A percentile compares a stretch with the other conserved stretches of the same genome.
Conservation (phyloP, 2,888 invertebrate genomes). For the Andrena flavipes region DNA sequence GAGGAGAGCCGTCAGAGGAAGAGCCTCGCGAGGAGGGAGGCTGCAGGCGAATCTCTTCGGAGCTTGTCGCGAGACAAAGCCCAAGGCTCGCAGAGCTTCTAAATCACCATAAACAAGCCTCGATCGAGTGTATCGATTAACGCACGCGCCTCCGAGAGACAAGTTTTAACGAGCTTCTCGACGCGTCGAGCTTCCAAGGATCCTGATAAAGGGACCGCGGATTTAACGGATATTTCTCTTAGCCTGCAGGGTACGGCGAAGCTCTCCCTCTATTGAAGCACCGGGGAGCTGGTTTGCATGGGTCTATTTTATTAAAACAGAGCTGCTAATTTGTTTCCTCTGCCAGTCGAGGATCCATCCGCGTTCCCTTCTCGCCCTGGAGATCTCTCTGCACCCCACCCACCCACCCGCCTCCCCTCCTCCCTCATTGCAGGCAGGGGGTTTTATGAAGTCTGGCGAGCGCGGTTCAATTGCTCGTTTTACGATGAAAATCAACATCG, state of each 20-base stretch:
- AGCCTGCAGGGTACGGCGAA: too few species aligned
- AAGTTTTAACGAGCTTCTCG: slow-evolving; percentile 25
- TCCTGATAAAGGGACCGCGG: too few species aligned
- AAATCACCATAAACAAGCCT: background rate
- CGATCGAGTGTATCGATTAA: background rate
- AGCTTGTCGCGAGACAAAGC: background rate
- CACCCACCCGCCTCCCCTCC: too few species aligned
- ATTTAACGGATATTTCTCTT: background rate
- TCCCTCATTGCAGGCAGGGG: background rate
- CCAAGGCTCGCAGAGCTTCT: background rate
- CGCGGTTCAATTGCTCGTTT: slow-evolving; percentile 68
- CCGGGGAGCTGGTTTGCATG: slow-evolving; percentile 1
- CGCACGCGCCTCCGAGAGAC: background rate
- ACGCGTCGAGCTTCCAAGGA: background rate
- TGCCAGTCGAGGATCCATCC: too few species aligned
- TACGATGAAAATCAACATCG: slow-evolving; percentile 76
- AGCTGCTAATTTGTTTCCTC: slow-evolving; percentile 20
- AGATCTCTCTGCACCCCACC: background rate
- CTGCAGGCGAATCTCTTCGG: too few species aligned
- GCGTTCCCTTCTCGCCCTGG: background rate
- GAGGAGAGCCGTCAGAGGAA: too few species aligned
- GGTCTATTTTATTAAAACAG: slow-evolving; percentile 15
- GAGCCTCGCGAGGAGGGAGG: too few species aligned
- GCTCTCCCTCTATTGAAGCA: background rate
- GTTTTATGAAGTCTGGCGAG: slow-evolving; percentile 45